phyloP scores from a whole-genome alignment of 30 jellyfish, hydroid and myxozoan species.

The Cassiopea andromeda region DNA sequence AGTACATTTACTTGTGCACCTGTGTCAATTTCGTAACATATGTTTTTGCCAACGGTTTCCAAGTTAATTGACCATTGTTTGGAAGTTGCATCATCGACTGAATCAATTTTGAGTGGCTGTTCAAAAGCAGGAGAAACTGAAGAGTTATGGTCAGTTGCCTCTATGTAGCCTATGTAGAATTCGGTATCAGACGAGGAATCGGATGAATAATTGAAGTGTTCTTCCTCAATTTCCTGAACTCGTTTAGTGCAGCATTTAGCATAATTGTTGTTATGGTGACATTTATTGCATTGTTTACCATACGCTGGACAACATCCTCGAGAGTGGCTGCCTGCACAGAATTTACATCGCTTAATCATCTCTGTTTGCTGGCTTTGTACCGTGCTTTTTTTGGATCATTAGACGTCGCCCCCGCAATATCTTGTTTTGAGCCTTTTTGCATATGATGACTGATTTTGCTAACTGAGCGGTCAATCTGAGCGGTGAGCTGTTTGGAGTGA shows the following conservation, averaged over 20 bases:
- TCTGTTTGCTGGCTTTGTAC: slow-evolving; percentile 30
- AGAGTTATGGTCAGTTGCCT: slow-evolving; percentile 27
- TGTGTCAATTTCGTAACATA: slow-evolving; percentile 55
- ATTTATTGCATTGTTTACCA: slow-evolving; percentile 37
- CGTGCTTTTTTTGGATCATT: slow-evolving; percentile 31
- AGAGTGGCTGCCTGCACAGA: slow-evolving; percentile 74
- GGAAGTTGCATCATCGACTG: slow-evolving; percentile 30
- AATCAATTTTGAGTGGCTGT: slow-evolving; percentile 43
- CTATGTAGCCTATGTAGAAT: slow-evolving; percentile 27
- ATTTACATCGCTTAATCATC: slow-evolving; percentile 41
- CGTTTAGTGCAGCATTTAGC: slow-evolving; percentile 43
- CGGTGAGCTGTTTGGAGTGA: slow-evolving; percentile 45
- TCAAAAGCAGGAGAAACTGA: slow-evolving; percentile 29
- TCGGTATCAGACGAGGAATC: slow-evolving; percentile 48
- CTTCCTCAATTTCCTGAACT: slow-evolving; percentile 32
- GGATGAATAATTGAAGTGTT: neutral
- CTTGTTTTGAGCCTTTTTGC: slow-evolving; percentile 26
- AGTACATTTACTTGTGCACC: slow-evolving; percentile 58
- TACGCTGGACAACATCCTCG: slow-evolving; percentile 68
- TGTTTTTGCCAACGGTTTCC: slow-evolving; percentile 16
- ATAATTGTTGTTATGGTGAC: slow-evolving; percentile 28
- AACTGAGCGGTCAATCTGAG: slow-evolving; percentile 51
- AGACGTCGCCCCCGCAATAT: slow-evolving; percentile 47
- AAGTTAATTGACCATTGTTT: slow-evolving; percentile 40
- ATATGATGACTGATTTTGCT: slow-evolving; percentile 36